A percentile compares a stretch with the other conserved stretches of the same genome.
Evolutionary conservation across 2,797 vertebrate species (phyloP).

Genomic region (Sternarchorhynchus goeldii): DNA sequence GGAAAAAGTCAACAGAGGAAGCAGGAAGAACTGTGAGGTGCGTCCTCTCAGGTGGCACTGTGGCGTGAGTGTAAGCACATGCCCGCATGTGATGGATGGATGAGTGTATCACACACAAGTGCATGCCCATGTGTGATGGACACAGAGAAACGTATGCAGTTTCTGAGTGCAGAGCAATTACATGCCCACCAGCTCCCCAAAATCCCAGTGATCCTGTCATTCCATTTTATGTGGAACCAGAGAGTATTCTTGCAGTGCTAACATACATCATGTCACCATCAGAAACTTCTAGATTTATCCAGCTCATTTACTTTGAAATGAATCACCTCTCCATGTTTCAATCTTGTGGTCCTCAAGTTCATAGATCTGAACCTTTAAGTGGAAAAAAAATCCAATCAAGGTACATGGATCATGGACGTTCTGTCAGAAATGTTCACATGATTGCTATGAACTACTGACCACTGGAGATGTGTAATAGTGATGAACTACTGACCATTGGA

Average conservation of each 20-base stretch:
- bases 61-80: background rate
- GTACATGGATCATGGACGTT: background rate
- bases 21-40: background rate
- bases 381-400: background rate
- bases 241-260: background rate
- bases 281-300: constrained; percentile 6
- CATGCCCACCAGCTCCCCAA: too few relatives aligned
- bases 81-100: too few relatives aligned
- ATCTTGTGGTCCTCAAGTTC: constrained; percentile 96
- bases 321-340: constrained; percentile 96
- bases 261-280: constrained; percentile 4
- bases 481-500: constrained; percentile 86
- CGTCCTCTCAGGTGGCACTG: background rate
- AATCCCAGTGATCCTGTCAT: background rate
- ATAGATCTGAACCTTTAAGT: constrained; percentile 90
- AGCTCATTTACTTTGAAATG: constrained; percentile 72
- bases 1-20: background rate
- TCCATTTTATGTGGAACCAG: background rate
- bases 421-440: background rate
- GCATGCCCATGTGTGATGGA: too few relatives aligned
- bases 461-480: constrained; percentile 92
- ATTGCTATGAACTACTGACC: constrained; percentile 70
- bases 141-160: too few relatives aligned
- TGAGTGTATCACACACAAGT: background rate
- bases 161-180: too few relatives aligned